A percentile compares a stretch with the other conserved stretches of the same genome.
phyloP scores from a whole-genome alignment of 37 sponge, comb jelly and placozoan genomes.

The Geodia barretti region DNA sequence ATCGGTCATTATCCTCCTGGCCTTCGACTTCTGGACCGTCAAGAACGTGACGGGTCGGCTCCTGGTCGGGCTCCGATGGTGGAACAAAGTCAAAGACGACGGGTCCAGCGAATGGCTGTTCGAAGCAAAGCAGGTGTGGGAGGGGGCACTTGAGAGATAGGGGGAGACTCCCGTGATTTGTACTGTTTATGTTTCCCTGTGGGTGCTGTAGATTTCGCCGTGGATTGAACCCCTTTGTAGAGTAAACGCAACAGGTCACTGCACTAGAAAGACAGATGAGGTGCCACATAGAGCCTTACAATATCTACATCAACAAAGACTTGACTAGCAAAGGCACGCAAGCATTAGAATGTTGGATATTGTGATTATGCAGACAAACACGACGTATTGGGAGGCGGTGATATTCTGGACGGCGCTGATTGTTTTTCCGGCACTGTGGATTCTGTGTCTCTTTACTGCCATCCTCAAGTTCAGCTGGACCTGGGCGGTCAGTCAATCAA shows the following conservation, averaged over 20 bases:
- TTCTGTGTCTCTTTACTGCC: conserved; percentile 80
- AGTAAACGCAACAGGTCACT: too few species aligned
- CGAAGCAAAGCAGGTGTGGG: conserved; percentile 87
- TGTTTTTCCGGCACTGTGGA: conserved; percentile 82
- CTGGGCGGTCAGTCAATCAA: conserved; percentile 78
- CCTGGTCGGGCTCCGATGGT: conserved; percentile 96
- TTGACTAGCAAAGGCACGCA: too few species aligned
- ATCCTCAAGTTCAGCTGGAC: conserved; percentile 57
- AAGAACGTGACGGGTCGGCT: conserved; percentile 95
- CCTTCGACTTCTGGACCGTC: conserved; percentile 96
- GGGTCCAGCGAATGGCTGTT: conserved; percentile 91
- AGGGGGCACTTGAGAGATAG: too few species aligned
- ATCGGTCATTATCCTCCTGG: conserved; percentile 74
- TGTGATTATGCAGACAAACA: not conserved
- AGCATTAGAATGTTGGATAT: too few species aligned
- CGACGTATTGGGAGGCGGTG: conserved; percentile 56
- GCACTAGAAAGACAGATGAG: too few species aligned
- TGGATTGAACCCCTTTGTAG: too few species aligned
- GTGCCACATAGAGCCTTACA: too few species aligned
- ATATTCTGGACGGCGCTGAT: conserved; percentile 90
- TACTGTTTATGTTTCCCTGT: too few species aligned
- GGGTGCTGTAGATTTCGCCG: too few species aligned
- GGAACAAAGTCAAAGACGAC: conserved; percentile 97
- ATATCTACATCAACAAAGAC: too few species aligned
- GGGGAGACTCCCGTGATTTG: too few species aligned